Percentiles rank a stretch among this genome's conserved stretches.
Conservation (phyloP, 2,888 invertebrate genomes). For the Tiliacea aurago region DNA sequence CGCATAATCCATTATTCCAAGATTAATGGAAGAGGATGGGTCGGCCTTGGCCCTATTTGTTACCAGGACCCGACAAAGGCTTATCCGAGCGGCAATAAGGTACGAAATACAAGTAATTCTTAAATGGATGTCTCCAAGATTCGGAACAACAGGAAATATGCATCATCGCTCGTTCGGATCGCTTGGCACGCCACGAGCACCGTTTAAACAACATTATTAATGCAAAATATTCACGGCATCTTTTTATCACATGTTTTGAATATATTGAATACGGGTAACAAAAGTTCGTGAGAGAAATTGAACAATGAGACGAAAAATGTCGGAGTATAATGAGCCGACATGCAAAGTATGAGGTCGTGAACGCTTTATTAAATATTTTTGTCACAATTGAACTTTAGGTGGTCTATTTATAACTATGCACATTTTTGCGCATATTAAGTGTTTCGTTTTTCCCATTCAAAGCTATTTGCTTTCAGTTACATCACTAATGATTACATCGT, state of each 20-base stretch:
- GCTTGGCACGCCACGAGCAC: conserved; percentile 49
- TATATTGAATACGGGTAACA: conserved; percentile 47
- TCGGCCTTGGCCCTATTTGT: conserved; percentile 51
- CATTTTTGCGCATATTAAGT: neutral
- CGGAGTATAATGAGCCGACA: conserved; percentile 40
- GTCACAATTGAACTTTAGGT: neutral
- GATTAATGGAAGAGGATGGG: conserved; percentile 55
- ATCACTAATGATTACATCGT: conserved; percentile 25
- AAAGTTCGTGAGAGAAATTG: conserved; percentile 56
- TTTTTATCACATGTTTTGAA: conserved; percentile 49
- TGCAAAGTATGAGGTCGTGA: conserved; percentile 28
- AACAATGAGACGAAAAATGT: conserved; percentile 51
- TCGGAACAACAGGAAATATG: conserved; percentile 61
- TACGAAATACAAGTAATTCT: conserved; percentile 40
- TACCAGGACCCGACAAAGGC: conserved; percentile 39
- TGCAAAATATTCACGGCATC: conserved; percentile 59
- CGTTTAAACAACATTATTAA: conserved; percentile 52
- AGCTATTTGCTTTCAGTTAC: conserved; percentile 3
- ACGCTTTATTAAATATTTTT: conserved; percentile 7
- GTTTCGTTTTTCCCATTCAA: neutral
- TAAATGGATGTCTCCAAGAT: conserved; percentile 61
- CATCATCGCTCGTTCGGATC: conserved; percentile 60
- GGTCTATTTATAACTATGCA: neutral
- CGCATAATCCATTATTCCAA: conserved; percentile 52
- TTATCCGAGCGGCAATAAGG: conserved; percentile 26